Conservation (phyloP, 2,888 invertebrate species). For the Arctia plantaginis region DNA sequence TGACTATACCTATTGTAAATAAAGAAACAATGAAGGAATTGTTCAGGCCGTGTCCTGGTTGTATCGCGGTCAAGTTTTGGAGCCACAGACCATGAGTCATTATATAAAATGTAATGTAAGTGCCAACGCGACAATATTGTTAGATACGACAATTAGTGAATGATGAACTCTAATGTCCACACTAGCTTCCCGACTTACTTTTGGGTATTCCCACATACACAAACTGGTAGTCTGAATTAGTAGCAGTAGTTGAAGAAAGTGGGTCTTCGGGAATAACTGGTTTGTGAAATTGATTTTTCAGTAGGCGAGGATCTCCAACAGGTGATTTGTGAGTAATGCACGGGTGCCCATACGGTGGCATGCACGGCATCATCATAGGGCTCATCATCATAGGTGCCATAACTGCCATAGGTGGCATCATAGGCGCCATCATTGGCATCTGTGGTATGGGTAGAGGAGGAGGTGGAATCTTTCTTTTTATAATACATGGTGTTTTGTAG, state of each 20-base stretch:
- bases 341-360: background rate
- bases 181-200: slow-evolving; percentile 34
- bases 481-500: background rate
- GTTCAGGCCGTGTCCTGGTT: background rate
- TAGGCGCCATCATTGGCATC: background rate
- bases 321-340: background rate
- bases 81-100: background rate
- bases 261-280: background rate
- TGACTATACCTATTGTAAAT: background rate
- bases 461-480: background rate
- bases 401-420: background rate
- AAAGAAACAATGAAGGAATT: background rate
- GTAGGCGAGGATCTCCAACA: background rate
- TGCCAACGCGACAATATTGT: background rate
- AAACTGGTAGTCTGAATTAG: slow-evolving; percentile 52
- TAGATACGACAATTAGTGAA: background rate
- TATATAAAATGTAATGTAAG: background rate
- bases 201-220: slow-evolving; percentile 71
- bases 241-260: background rate
- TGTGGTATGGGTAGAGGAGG: background rate
- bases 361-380: slow-evolving; percentile 25
- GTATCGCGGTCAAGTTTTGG: background rate
- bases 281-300: background rate
- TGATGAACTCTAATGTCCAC: background rate
- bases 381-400: background rate